Evolutionary conservation across 2,888 invertebrate genomes (phyloP).

Genomic region (Leistus spinibarbis): DNA sequence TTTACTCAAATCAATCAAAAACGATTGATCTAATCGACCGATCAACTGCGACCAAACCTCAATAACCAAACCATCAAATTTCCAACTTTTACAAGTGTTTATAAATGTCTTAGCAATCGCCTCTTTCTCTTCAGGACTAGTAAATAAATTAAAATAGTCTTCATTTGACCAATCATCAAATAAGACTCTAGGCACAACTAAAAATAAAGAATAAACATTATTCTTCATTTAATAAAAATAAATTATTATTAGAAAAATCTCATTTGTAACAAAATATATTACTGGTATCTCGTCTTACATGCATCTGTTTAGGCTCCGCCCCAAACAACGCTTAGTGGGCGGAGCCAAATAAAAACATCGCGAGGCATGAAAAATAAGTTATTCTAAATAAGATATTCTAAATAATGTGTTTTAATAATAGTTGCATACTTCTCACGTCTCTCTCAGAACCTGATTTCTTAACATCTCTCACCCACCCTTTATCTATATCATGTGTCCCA

Average conservation of each 20-base stretch:
- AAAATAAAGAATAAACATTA: conserved; percentile 47
- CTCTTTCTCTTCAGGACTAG: conserved; percentile 68
- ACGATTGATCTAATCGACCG: conserved; percentile 64
- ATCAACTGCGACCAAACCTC: conserved; percentile 90
- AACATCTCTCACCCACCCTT: conserved; percentile 80
- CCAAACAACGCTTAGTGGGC: no score
- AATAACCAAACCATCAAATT: conserved; percentile 88
- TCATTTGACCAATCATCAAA: conserved; percentile 85
- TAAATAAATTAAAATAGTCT: conserved; percentile 76
- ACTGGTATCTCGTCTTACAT: no score
- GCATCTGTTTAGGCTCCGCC: no score
- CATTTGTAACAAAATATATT: background rate
- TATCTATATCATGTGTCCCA: conserved; percentile 84
- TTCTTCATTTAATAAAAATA: no score
- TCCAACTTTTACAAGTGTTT: conserved; percentile 73
- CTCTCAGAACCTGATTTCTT: conserved; percentile 62
- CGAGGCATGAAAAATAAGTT: background rate
- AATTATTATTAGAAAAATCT: background rate
- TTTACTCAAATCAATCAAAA: conserved; percentile 68
- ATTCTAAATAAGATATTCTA: background rate
- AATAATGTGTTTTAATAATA: background rate
- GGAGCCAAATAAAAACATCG: no score
- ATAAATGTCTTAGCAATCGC: conserved; percentile 72
- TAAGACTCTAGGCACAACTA: conserved; percentile 87
- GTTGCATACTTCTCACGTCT: conserved; percentile 63